Base-by-base conservation (phyloP, 2,113 vertebrate species). In the Cephalophus harveyi region DNA sequence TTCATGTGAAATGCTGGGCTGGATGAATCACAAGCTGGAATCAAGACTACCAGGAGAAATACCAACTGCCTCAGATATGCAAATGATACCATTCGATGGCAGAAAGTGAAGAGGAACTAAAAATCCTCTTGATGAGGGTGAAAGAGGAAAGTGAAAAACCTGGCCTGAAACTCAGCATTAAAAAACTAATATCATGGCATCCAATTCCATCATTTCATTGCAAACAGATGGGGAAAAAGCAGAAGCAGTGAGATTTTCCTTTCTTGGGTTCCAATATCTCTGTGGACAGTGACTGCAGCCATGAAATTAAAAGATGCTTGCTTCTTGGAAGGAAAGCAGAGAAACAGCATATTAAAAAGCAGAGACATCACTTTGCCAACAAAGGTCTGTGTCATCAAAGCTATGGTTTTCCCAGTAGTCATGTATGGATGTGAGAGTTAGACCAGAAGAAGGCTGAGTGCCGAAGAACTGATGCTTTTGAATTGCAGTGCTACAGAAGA, bases 131-230 rank as follows among this genome's bases (percentile, higher is more conserved):
- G 71, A 27, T 25, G 71, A 76, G 23, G 25, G 40, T 76, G 23
- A 76, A 43, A 76, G 71, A 43, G 6, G 6, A 76, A 12, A 76
- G 23, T 76, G 71, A 76, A 43, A 76, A 76, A 43, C n/a, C 71
- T 76, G 71, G 71, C 23, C 40, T 43, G 71, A 43, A 76, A 43
- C 15, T 43, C 40, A 7, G 8, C 40, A 76, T 43, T 76, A 43
- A 76, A 76, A 76, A 14, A 43, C 40, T 27, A 43, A 76, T 25
- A 43, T 74, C 71, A 43, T 43, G 71, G 71, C 40, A 76, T 43
- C 23, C 0, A 1, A 76, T 43, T 27, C 23, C 12, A 76, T 76
- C 36, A 76, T 27, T 25, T 76, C 36, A 76, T 76, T 0, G 0
- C 71, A 43, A 76, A 76, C 23, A 76, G 40, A 76, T 14, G 12